Evolutionary conservation across 2,888 invertebrate genomes (phyloP), one percentile per base, ranked within the genome.

Genomic region (Leucoma salicis): DNA sequence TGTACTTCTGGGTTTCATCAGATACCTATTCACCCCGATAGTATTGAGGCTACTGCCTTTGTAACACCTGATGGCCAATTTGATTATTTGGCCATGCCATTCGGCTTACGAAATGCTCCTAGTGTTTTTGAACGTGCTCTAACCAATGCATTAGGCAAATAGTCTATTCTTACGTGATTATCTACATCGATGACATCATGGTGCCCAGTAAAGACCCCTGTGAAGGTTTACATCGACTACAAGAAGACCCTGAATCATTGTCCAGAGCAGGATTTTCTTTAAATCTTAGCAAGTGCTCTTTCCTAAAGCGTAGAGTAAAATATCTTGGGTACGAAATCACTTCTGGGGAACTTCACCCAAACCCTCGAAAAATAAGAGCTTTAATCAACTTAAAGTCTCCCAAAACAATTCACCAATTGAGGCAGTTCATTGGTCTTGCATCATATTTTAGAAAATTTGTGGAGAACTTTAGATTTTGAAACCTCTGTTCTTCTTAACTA

Each of bases 381-480:
- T 27, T 65, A 0, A 39, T 44, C 0, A 8, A 14, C 0, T 12
- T 48, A 0, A 42, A 43, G 0, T 49, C 61, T 0, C 67, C 63
- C 0, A 2, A 41, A 4, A 56, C 46, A 0, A 37, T 49, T 0
- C 31, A 35, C 0, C 57, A 61, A 12, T 1, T 64, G 0, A 28
- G 64, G 1, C 67, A 66, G 14, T 61, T 62, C 32, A 45, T 55
- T 0, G 63, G 63, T 0, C 14, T 63, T 0, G 56, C 61, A 0
- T 53, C 56, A 0, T 60, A 62, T 14, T 63, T 62, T 33, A 13
- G 61, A 0, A 38, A 57, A 7, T 60, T 62, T 34, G 21, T 63
- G 0, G 21, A 31, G 0, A 13, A 39, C 0, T 61, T 57, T 11
- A 4, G 2, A 42, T 41, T 0, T 43, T 45, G 44, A 27, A 11